Base-by-base conservation (phyloP, 2,888 invertebrate genomes). In the Hypomecis atomaria region DNA sequence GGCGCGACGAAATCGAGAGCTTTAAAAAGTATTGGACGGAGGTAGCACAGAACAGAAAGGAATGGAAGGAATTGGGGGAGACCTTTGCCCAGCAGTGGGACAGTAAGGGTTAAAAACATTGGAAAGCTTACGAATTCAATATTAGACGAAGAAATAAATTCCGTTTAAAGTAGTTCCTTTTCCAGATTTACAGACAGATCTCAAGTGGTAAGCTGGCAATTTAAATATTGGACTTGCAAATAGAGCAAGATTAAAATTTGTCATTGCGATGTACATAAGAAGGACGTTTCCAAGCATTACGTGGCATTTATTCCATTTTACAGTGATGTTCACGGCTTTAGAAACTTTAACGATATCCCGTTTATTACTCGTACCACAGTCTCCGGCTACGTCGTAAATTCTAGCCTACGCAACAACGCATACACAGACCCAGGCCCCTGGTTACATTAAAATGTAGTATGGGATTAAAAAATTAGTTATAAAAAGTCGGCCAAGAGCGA, bases 281-380 rank as follows among this genome's bases (percentile, higher is more conserved):
- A 48, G 54, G 45, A 11, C 11, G 48, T 59, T 37, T 42, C 6
- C 37, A 8, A 8, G 52, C 58, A 43, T 54, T 33, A 53, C 36
- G 34, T 10, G 48, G 38, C 47, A 10, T 57, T 52, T 38, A 52
- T 38, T 40, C 6, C 38, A 43, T 49, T 59, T 54, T 63, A 55
- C 53, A 40, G 38, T 34, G 23, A 64, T 60, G 59, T 62, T 62
- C 48, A 42, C 60, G 53, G 53, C 65, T 58, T 65, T 65, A 58
- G 58, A 58, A 58, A 53, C 43, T 53, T 52, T 63, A 63, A 63
- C 49, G 48, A 63, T 53, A 49, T 55, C 44, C 58, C 38, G 54
- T 54, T 53, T 55, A 45, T 42, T 47, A 44, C 40, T 34, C 40
- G n/a, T 11, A 44, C 33, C n/a, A 37, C n/a, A 37, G 54, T 33